Percentiles rank a stretch among this genome's conserved stretches.
Evolutionary conservation across 1,140 invertebrate species (phyloP).

Genomic region (Papilio helenus): DNA sequence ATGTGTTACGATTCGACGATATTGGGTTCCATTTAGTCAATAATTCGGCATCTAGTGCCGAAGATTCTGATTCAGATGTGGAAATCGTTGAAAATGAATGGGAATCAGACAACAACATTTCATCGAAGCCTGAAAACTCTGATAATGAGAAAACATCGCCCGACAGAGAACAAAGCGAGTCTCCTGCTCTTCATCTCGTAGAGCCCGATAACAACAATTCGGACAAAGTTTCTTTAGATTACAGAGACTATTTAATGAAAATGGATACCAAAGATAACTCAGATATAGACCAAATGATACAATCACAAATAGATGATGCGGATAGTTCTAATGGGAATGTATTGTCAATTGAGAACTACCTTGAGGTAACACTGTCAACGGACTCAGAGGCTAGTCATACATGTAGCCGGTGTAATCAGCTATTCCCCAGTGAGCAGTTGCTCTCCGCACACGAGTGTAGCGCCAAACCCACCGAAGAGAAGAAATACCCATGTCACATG

Average conservation of each 20-base stretch:
- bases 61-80: slow-evolving; percentile 81
- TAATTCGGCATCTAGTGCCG: slow-evolving; percentile 72
- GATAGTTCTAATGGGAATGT: slow-evolving; percentile 80
- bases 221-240: slow-evolving; percentile 69
- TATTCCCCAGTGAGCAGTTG: slow-evolving; percentile 75
- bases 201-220: slow-evolving; percentile 78
- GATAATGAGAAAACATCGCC: slow-evolving; percentile 76
- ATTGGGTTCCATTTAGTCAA: slow-evolving; percentile 80
- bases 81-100: slow-evolving; percentile 82
- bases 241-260: slow-evolving; percentile 73
- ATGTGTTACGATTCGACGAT: slow-evolving; percentile 82
- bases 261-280: slow-evolving; percentile 76
- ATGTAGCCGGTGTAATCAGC: slow-evolving; percentile 79
- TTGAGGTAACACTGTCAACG: slow-evolving; percentile 81
- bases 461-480: slow-evolving; percentile 75
- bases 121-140: slow-evolving; percentile 73
- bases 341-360: slow-evolving; percentile 82
- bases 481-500: slow-evolving; percentile 81
- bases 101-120: slow-evolving; percentile 79
- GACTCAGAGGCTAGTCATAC: slow-evolving; percentile 81
- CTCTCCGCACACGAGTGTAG: slow-evolving; percentile 73
- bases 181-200: slow-evolving; percentile 74
- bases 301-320: slow-evolving; percentile 68
- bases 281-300: slow-evolving; percentile 64
- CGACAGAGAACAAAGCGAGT: slow-evolving; percentile 71